Conservation (phyloP, 2,797 vertebrate genomes). For the Xiphophorus birchmanni region DNA sequence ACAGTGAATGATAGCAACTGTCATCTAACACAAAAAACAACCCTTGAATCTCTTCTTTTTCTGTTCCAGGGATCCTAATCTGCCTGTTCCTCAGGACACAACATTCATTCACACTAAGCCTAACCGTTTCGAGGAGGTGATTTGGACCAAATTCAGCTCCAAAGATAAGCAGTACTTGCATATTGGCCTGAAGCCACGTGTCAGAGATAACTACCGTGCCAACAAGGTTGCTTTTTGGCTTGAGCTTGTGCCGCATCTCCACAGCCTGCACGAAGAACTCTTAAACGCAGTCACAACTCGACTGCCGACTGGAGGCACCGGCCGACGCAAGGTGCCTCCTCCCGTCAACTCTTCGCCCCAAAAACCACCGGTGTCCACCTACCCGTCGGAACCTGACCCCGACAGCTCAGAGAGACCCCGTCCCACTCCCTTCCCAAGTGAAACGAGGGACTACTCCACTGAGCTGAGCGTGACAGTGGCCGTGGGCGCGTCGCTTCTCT, state of each 20-base stretch:
- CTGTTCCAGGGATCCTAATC: constrained; percentile 87
- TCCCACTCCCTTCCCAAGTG: constrained; percentile 81
- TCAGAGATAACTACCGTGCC: constrained; percentile 94
- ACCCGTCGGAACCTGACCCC: constrained; percentile 78
- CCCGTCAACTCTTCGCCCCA: constrained; percentile 67
- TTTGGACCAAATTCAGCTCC: constrained; percentile 96
- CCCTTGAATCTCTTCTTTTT: constrained; percentile 12
- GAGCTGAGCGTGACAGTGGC: constrained; percentile 94
- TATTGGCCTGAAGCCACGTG: constrained; percentile 92
- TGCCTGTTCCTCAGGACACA: constrained; percentile 94
- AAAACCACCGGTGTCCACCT: constrained; percentile 75
- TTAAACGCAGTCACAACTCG: constrained; percentile 83
- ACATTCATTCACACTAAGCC: constrained; percentile 98
- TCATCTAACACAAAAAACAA: background rate
- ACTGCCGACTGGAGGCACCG: constrained; percentile 75
- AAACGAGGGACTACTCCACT: constrained; percentile 91
- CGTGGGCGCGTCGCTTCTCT: constrained; percentile 91
- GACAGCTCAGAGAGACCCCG: constrained; percentile 79
- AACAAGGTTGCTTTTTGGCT: constrained; percentile 98
- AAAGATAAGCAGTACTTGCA: constrained; percentile 97
- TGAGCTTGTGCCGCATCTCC: constrained; percentile 92
- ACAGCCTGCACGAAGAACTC: constrained; percentile 84
- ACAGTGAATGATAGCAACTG: background rate
- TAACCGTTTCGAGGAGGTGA: constrained; percentile 95
- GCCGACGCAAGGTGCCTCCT: constrained; percentile 61